Percentiles rank a stretch among this genome's conserved stretches.
phyloP scores from a whole-genome alignment of 2,113 vertebrate genomes.

The Neolamprologus ventralis region DNA sequence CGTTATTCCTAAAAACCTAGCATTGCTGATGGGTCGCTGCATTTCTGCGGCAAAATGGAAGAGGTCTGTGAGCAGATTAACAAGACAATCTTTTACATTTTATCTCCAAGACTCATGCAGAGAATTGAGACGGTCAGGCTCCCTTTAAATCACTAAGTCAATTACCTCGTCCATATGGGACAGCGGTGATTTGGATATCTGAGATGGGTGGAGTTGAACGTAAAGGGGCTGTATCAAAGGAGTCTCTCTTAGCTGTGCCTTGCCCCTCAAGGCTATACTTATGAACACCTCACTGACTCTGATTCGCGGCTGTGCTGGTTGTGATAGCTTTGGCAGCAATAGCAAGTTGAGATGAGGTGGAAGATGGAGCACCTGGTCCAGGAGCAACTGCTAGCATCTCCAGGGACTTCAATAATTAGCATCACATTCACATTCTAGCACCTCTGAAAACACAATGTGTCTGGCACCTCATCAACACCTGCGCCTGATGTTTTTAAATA shows the following conservation, averaged over 20 bases:
- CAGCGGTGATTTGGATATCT: conserved; percentile 63
- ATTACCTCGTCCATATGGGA: conserved; percentile 72
- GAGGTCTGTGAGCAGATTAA: conserved; percentile 63
- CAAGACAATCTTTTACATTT: conserved; percentile 69
- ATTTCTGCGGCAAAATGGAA: conserved; percentile 31
- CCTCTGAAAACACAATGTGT: neutral
- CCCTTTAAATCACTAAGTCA: conserved; percentile 68
- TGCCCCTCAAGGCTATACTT: conserved; percentile 53
- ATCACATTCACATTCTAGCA: neutral
- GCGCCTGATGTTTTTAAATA: neutral
- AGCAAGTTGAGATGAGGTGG: conserved; percentile 30
- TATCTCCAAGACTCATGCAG: conserved; percentile 68
- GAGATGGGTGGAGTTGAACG: conserved; percentile 36
- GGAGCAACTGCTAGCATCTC: conserved; percentile 14
- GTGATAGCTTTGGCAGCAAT: conserved; percentile 40
- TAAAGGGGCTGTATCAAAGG: conserved; percentile 59
- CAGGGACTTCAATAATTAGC: conserved; percentile 46
- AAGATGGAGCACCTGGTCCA: conserved; percentile 46
- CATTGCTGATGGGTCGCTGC: conserved; percentile 65
- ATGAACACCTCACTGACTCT: conserved; percentile 65
- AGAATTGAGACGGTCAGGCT: conserved; percentile 45
- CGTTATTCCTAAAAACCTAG: conserved; percentile 52
- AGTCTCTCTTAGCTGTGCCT: neutral
- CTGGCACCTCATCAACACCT: neutral
- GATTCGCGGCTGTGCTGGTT: conserved; percentile 11